Conservation (phyloP, 2,888 invertebrate species). For the Mythimna impura region DNA sequence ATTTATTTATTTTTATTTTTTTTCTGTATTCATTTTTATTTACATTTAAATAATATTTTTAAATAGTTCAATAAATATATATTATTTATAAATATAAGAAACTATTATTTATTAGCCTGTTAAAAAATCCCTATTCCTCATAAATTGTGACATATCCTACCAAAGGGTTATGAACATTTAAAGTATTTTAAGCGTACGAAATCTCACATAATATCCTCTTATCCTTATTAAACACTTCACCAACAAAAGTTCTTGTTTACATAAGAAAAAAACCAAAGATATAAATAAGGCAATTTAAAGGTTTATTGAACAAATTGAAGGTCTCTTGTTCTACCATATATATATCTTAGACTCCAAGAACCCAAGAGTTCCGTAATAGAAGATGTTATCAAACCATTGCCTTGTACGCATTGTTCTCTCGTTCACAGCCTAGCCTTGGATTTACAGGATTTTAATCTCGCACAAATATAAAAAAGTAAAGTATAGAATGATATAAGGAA, state of each 20-base stretch:
- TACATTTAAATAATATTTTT: too few relatives aligned
- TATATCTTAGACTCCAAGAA: slow-evolving; percentile 62
- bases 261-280: slow-evolving; percentile 32
- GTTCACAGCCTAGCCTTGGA: slow-evolving; percentile 27
- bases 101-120: too few relatives aligned
- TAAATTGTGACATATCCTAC: too few relatives aligned
- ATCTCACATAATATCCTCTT: not conserved
- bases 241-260: slow-evolving; percentile 14
- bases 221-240: not conserved
- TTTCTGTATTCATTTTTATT: too few relatives aligned
- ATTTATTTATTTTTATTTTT: too few relatives aligned
- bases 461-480: not conserved
- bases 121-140: too few relatives aligned
- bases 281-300: slow-evolving; percentile 45
- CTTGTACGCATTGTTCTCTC: slow-evolving; percentile 32
- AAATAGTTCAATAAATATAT: too few relatives aligned
- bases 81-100: too few relatives aligned
- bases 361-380: slow-evolving; percentile 41
- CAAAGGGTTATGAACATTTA: too few relatives aligned
- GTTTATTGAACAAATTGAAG: slow-evolving; percentile 57
- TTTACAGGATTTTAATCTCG: slow-evolving; percentile 4
- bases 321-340: slow-evolving; percentile 54
- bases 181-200: too few relatives aligned
- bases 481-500: too few relatives aligned
- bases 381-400: slow-evolving; percentile 51